Conservation (phyloP, 2,797 vertebrate species). For the Artibeus lituratus region DNA sequence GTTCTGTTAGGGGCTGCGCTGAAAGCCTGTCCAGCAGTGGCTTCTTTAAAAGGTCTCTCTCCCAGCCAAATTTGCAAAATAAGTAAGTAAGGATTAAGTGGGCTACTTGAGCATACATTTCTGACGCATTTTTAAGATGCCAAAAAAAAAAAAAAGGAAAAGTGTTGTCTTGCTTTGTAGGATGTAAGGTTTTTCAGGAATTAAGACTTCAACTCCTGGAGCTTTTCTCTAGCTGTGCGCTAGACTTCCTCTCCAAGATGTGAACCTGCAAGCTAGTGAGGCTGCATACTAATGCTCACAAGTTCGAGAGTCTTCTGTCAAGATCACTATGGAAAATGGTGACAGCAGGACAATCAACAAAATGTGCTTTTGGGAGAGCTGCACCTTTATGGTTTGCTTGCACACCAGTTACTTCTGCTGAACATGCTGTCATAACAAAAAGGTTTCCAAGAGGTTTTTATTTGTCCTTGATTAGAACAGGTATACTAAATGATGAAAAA, state of each 20-base stretch:
- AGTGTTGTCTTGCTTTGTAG: conserved; percentile 56
- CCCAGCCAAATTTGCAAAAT: conserved; percentile 78
- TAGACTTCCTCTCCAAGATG: conserved; percentile 81
- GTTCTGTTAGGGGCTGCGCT: conserved; percentile 88
- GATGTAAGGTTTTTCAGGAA: conserved; percentile 65
- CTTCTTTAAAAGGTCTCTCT: conserved; percentile 94
- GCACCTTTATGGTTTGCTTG: conserved; percentile 77
- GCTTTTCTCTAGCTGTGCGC: conserved; percentile 80
- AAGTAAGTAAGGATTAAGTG: conserved; percentile 72
- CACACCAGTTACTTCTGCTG: conserved; percentile 76
- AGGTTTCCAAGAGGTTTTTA: conserved; percentile 65
- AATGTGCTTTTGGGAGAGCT: conserved; percentile 73
- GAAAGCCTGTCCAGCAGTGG: conserved; percentile 91
- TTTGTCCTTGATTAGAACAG: conserved; percentile 59
- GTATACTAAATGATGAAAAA: conserved; percentile 66
- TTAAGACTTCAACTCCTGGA: conserved; percentile 63
- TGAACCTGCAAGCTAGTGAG: conserved; percentile 79
- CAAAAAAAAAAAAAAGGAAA: conserved; percentile 54
- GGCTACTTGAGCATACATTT: conserved; percentile 81
- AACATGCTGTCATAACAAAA: conserved; percentile 72
- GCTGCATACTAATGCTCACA: conserved; percentile 90
- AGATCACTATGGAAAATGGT: conserved; percentile 71
- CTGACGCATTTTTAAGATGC: conserved; percentile 72
- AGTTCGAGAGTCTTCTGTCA: conserved; percentile 79
- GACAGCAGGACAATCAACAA: conserved; percentile 74